Evolutionary conservation across 2,797 vertebrate species (phyloP).

Genomic region (Chaenodraco wilsoni): DNA sequence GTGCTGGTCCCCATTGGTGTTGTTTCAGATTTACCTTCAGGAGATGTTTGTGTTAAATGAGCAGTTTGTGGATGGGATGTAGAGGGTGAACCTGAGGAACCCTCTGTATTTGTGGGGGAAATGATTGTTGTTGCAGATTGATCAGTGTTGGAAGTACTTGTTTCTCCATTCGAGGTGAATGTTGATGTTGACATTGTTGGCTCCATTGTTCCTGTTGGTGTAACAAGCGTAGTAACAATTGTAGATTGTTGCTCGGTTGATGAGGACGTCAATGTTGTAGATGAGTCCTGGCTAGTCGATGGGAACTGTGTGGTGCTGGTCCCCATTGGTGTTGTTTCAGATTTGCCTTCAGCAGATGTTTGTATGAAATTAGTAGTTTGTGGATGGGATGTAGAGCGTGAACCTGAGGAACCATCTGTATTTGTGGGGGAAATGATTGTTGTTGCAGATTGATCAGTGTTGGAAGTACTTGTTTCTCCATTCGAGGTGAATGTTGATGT

Average conservation of each 20-base stretch:
- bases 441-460: neutral
- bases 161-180: neutral
- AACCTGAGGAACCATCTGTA: too few relatives aligned
- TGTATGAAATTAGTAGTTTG: accelerated
- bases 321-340: neutral
- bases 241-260: neutral
- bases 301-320: neutral
- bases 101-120: accelerated
- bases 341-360: neutral
- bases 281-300: neutral
- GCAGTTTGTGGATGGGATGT: neutral
- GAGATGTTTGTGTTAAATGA: too few relatives aligned
- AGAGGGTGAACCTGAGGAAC: too few relatives aligned
- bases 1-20: too few relatives aligned
- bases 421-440: accelerated
- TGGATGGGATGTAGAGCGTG: accelerated
- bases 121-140: neutral
- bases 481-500: accelerated
- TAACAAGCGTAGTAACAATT: accelerated
- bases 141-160: neutral
- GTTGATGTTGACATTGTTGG: neutral
- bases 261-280: neutral
- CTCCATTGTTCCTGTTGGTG: neutral
- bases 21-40: too few relatives aligned
- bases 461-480: neutral